A percentile compares a stretch with the other conserved stretches of the same genome.
phyloP scores from a whole-genome alignment of 2,888 invertebrate species.

The Caenorhabditis panamensis region DNA sequence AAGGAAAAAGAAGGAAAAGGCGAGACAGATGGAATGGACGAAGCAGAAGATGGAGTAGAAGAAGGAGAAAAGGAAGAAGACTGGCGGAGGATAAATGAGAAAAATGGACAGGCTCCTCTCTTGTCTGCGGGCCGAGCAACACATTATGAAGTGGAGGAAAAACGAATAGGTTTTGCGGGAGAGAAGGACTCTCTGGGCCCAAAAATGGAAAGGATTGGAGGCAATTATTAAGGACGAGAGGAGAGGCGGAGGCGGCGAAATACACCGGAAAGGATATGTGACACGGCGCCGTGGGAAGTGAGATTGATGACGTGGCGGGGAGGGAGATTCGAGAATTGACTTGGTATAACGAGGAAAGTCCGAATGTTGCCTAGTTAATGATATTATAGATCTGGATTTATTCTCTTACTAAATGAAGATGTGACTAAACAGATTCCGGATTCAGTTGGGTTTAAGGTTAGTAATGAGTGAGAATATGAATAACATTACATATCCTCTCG shows the following conservation, averaged over 20 bases:
- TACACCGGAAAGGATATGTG: slow-evolving; percentile 47
- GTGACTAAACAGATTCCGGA: too few species aligned
- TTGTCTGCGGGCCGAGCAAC: slow-evolving; percentile 13
- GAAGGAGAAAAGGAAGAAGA: too few species aligned
- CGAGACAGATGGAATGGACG: slow-evolving; percentile 41
- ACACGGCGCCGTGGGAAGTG: slow-evolving; percentile 10
- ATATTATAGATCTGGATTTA: too few species aligned
- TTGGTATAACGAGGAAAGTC: too few species aligned
- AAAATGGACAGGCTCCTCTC: slow-evolving; percentile 37
- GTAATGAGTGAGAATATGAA: background rate
- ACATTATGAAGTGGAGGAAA: slow-evolving; percentile 44
- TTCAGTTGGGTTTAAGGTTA: too few species aligned
- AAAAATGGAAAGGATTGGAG: slow-evolving; percentile 15
- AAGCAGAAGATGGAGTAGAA: slow-evolving; percentile 20
- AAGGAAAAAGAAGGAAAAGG: slow-evolving; percentile 5
- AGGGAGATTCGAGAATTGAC: background rate
- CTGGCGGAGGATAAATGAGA: slow-evolving; percentile 50
- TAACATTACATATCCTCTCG: background rate
- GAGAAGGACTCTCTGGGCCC: too few species aligned
- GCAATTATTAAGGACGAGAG: slow-evolving; percentile 30
- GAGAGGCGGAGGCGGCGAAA: slow-evolving; percentile 9
- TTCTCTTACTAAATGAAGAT: too few species aligned
- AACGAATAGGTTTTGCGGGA: slow-evolving; percentile 31
- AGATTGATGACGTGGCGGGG: slow-evolving; percentile 41
- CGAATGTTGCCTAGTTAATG: too few species aligned